phyloP scores from a whole-genome alignment of 1,140 invertebrate genomes.

The Brachionus angularis region DNA sequence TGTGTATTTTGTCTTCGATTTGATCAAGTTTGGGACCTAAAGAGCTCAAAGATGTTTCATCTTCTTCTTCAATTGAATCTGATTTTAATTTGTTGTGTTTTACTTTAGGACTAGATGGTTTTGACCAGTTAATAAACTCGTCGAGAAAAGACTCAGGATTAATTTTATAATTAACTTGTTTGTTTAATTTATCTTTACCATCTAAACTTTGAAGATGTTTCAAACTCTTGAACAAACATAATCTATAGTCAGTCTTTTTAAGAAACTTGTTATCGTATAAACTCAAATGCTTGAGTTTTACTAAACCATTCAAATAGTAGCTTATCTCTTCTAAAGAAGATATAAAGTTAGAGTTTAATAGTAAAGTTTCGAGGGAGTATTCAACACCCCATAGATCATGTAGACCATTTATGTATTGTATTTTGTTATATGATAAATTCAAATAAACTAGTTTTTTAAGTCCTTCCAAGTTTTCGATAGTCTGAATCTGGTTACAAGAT shows the following conservation, averaged over 20 bases:
- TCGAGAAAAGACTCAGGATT: background rate
- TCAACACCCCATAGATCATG: constrained; percentile 36
- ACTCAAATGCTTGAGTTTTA: background rate
- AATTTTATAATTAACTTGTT: constrained; percentile 16
- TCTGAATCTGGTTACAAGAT: constrained; percentile 83
- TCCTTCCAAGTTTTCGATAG: constrained; percentile 84
- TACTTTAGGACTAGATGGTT: background rate
- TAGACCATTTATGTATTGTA: constrained; percentile 54
- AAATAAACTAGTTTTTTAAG: constrained; percentile 74
- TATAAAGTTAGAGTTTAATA: constrained; percentile 30
- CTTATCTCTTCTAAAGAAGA: constrained; percentile 16
- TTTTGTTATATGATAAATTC: constrained; percentile 90
- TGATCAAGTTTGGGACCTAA: constrained; percentile 27
- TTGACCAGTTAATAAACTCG: constrained; percentile 6
- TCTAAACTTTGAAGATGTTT: constrained; percentile 22
- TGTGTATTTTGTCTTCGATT: constrained; percentile 35
- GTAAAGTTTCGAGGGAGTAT: constrained; percentile 33
- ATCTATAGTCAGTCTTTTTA: background rate
- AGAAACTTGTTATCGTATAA: constrained; percentile 27
- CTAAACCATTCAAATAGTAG: constrained; percentile 24
- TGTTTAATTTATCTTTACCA: constrained; percentile 7
- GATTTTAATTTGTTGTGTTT: background rate
- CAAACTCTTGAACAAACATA: constrained; percentile 29
- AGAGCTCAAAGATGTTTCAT: background rate
- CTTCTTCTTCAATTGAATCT: background rate